Evolutionary conservation across 2,797 vertebrate genomes (phyloP).

Genomic region (Sylvilagus floridanus): DNA sequence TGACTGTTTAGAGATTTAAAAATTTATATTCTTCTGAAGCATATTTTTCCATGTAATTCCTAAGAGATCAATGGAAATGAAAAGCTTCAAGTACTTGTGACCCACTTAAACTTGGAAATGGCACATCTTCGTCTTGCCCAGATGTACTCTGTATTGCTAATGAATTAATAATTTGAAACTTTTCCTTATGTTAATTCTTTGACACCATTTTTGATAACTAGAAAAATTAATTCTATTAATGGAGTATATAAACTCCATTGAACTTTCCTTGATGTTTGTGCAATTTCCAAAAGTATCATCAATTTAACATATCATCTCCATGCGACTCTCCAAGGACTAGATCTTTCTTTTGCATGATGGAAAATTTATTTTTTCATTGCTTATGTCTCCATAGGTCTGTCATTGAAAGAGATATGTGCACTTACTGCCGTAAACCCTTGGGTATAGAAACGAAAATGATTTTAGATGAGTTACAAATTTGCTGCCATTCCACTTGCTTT

Average conservation of each 20-base stretch:
- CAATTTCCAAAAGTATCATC: slow-evolving; percentile 11
- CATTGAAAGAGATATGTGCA: slow-evolving; percentile 95
- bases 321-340: slow-evolving; percentile 8
- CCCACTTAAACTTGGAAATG: slow-evolving; percentile 35
- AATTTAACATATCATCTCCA: neutral
- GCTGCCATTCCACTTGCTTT: slow-evolving; percentile 96
- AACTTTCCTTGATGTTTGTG: slow-evolving; percentile 20
- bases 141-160: slow-evolving; percentile 40
- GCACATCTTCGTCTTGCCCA: slow-evolving; percentile 54
- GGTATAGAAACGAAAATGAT: slow-evolving; percentile 95
- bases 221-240: neutral
- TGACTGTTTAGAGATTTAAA: slow-evolving; percentile 61
- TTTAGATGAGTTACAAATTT: slow-evolving; percentile 95
- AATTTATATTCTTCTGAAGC: neutral
- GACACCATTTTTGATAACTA: slow-evolving; percentile 10
- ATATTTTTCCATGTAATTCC: slow-evolving; percentile 26
- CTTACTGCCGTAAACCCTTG: slow-evolving; percentile 94
- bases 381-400: slow-evolving; percentile 89
- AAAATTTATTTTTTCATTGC: slow-evolving; percentile 64
- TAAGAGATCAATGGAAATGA: slow-evolving; percentile 44
- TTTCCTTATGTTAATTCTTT: slow-evolving; percentile 54
- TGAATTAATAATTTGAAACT: slow-evolving; percentile 62
- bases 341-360: neutral
- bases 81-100: slow-evolving; percentile 56
- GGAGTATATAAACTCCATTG: slow-evolving; percentile 38